Base-by-base conservation (phyloP, 2,113 vertebrate genomes). In the Halichoeres trimaculatus region DNA sequence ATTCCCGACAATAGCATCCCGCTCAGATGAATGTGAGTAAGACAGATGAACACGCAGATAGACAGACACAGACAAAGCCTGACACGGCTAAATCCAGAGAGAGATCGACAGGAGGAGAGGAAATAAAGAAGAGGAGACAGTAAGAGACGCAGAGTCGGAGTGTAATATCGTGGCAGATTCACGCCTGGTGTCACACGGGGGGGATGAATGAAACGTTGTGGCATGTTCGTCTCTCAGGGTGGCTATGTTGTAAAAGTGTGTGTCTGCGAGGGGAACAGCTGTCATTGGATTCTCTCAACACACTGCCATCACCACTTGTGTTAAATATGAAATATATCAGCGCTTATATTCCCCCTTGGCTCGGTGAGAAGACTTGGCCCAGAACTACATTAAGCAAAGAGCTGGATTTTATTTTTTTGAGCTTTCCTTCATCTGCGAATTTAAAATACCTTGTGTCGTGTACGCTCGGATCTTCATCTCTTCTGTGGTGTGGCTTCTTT, bases 311-410 rank as follows among this genome's bases (percentile, higher is more conserved):
- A 65, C 70, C 76, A 62, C 85, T 89, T 76, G 34, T 74, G 78
- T 87, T 88, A 80, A 85, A 87, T 87, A 84, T 85, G 77, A 91
- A 85, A 85, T 62, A 70, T 72, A 78, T 74, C 77, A 71, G 59
- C 8, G 30, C 63, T 71, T 61, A 47, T 79, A 71, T 77, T 72
- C 71, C 76, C 65, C 17, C 64, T 41, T 17, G 76, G 53, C 74
- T 66, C 52, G 30, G 17, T 12, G 53, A 69, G 73, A 48, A 78
- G 16, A 19, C 57, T 64, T 10, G 52, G 41, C 76, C 65, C 67
- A 62, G 51, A 81, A 72, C 79, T 53, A 56, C 71, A 52, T 70
- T 53, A 74, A 70, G 60, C 26, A 70, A 48, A 60, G 55, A 48
- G 66, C 47, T 47, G 38, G 23, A 24, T 70, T 68, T 63, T 30